Percentiles rank a stretch among this genome's conserved stretches.
Evolutionary conservation across 2,888 invertebrate genomes (phyloP).

Genomic region (Pterostichus madidus): DNA sequence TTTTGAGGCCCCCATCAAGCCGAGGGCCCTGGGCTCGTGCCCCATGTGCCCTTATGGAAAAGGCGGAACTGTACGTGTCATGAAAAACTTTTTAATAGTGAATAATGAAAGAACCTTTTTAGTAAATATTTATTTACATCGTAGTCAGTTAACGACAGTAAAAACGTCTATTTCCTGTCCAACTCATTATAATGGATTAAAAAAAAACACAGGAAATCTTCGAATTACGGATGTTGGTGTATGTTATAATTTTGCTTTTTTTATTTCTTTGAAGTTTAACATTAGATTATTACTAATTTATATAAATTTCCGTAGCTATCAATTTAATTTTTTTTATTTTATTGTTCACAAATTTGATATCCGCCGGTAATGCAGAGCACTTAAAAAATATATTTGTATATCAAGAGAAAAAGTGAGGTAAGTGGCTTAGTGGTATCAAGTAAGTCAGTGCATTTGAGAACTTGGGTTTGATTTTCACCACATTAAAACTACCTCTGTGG

Average conservation of each 20-base stretch:
- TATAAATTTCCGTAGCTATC: constrained; percentile 13
- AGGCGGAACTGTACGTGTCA: constrained; percentile 56
- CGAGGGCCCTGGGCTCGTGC: too few relatives aligned
- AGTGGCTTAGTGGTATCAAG: too few relatives aligned
- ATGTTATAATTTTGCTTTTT: constrained; percentile 16
- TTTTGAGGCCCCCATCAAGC: too few relatives aligned
- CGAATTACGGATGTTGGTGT: constrained; percentile 25
- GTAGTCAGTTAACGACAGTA: constrained; percentile 7
- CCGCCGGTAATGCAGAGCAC: too few relatives aligned
- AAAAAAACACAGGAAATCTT: constrained; percentile 38
- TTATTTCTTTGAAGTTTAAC: neutral
- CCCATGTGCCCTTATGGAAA: too few relatives aligned
- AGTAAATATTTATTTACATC: constrained; percentile 17
- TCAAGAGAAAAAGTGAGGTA: too few relatives aligned
- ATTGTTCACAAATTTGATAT: too few relatives aligned
- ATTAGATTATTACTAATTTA: neutral
- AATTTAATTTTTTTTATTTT: too few relatives aligned
- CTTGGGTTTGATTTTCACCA: too few relatives aligned
- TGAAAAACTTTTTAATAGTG: constrained; percentile 17
- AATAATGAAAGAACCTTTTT: constrained; percentile 20
- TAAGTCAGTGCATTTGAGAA: too few relatives aligned
- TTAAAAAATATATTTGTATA: too few relatives aligned
- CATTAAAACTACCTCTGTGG: too few relatives aligned
- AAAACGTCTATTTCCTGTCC: constrained; percentile 26
- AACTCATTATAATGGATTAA: constrained; percentile 11